These are phyloP conservation scores for Tortricodes alternella DNA, from an alignment of 2,888 invertebrate species.

Conservation along the genomic window DNA sequence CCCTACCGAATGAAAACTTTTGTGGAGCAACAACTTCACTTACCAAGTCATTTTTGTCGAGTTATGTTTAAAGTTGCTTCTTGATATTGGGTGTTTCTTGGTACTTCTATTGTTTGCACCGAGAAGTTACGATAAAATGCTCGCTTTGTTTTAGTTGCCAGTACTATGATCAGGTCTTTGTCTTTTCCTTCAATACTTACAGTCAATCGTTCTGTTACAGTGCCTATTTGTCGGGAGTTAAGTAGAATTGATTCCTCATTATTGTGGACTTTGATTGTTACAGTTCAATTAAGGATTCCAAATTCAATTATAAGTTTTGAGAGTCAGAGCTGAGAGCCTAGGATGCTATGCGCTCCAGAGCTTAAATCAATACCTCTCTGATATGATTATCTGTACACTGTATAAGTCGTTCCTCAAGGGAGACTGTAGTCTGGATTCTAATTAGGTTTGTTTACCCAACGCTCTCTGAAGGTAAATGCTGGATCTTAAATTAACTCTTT, in stretches of 20 bases:
- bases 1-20: slow-evolving; percentile 10
- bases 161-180: not conserved
- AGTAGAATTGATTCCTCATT: slow-evolving; percentile 48
- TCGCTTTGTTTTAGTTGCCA: not conserved
- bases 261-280: slow-evolving; percentile 64
- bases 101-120: not conserved
- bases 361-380: slow-evolving; percentile 56
- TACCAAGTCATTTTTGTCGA: slow-evolving; percentile 27
- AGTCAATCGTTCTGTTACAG: slow-evolving; percentile 1
- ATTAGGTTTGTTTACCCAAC: slow-evolving; percentile 22
- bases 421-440: slow-evolving; percentile 11
- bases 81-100: slow-evolving; percentile 4
- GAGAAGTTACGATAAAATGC: not conserved
- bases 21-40: slow-evolving; percentile 19
- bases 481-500: slow-evolving; percentile 36
- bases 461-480: slow-evolving; percentile 34
- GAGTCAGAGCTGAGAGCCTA: slow-evolving; percentile 49
- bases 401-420: slow-evolving; percentile 23
- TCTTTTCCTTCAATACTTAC: not conserved
- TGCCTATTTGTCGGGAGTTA: not conserved
- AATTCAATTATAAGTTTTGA: slow-evolving; percentile 70
- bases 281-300: slow-evolving; percentile 65
- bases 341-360: slow-evolving; percentile 50
- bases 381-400: slow-evolving; percentile 45
- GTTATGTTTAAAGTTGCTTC: slow-evolving; percentile 27